phyloP scores from a whole-genome alignment of 2,113 vertebrate genomes.

The Paracanthobrama guichenoti region DNA sequence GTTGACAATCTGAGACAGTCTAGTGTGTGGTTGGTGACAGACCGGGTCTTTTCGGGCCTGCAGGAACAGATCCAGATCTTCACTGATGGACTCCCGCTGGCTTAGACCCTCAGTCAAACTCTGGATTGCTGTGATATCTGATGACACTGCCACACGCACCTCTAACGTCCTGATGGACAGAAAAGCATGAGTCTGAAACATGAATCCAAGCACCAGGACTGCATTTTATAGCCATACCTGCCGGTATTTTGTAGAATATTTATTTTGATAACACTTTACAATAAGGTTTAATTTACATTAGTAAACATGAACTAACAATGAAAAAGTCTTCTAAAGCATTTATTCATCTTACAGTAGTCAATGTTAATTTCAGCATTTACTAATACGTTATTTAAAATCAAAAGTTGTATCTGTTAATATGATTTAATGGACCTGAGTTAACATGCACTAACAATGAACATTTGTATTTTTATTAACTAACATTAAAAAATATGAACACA shows the following conservation, averaged over 20 bases:
- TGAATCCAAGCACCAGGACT: background rate
- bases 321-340: no score
- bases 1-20: background rate
- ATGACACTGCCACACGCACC: constrained; percentile 75
- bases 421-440: no score
- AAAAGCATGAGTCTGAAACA: background rate
- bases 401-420: no score
- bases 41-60: constrained; percentile 76
- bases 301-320: no score
- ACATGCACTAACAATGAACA: no score
- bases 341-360: no score
- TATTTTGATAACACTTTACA: background rate
- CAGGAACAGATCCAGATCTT: constrained; percentile 76
- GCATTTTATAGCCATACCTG: background rate
- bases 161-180: constrained; percentile 72
- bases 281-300: background rate
- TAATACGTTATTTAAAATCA: no score
- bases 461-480: no score
- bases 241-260: no score
- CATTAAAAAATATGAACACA: no score
- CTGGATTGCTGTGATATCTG: constrained; percentile 74
- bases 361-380: no score
- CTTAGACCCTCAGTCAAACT: constrained; percentile 74
- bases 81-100: constrained; percentile 71
- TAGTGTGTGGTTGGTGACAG: constrained; percentile 61